Base-by-base conservation (phyloP, 2,113 vertebrate genomes). In the Ranitomeya variabilis region DNA sequence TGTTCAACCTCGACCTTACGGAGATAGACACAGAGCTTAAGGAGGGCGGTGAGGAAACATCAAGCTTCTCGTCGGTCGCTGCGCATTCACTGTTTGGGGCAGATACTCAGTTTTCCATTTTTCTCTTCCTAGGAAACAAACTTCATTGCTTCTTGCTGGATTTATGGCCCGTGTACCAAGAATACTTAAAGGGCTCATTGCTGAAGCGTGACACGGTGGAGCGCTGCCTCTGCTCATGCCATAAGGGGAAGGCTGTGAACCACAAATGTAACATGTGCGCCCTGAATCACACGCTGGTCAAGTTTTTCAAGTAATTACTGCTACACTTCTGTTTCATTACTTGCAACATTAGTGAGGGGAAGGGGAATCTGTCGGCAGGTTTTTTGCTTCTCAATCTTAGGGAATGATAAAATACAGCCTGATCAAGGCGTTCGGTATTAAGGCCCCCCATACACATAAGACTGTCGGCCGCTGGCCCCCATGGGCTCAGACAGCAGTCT, bases 1-100 rank as follows among this genome's bases (percentile, higher is more conserved):
- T 86, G 7, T 96, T 98, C 90, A 93, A 95, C 0, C 90, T 95
- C 81, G 93, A 95, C 26, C 91, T 96, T 15, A 86, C 90, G 0
- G 96, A 98, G 19, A 92, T 97, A 2, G 96, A 97, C 1, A 9
- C 89, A 0, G 95, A 95, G 3, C 94, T 97, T 57, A 92, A 92
- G 51, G 91, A 45, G 0, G 96, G 95, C 54, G 96, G 96, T 97
- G 90, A 55, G 92, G 8, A 1, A 0, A 0, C 0, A 4, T 81
- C 21, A 26, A 7, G 23, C 67, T 6, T 14, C 67, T 11, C 6
- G 10, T 67, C 2, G 21, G 11, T 6, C 62, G 0, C 6, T 8
- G 19, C 62, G 19, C 4, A 10, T 67, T 3, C 7, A 4, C 8
- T 23, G n/a, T 13, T 23, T 10, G 14, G 21, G n/a, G 67, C 67